Conservation (phyloP, 1,140 invertebrate species). For the Meloidogyne exigua region DNA sequence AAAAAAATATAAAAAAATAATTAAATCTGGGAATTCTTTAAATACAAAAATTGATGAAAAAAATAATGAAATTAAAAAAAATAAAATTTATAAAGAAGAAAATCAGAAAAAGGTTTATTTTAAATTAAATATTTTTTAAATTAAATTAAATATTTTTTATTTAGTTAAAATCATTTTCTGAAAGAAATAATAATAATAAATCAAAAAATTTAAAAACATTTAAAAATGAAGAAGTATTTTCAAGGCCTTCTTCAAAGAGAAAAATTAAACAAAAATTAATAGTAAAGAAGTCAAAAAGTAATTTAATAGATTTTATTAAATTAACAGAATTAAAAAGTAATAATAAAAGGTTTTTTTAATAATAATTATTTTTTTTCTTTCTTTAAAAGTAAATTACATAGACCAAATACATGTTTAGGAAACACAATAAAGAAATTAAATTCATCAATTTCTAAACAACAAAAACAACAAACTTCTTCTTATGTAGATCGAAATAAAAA, state of each 20-base stretch:
- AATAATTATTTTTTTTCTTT: not conserved
- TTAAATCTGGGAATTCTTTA: not conserved
- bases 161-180: not conserved
- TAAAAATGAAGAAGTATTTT: not conserved
- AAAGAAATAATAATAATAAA: too few relatives aligned
- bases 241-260: not conserved
- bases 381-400: not conserved
- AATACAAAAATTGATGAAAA: not conserved
- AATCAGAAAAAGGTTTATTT: not conserved
- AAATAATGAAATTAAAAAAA: not conserved
- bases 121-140: not conserved
- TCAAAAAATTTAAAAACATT: not conserved
- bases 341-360: not conserved
- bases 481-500: not conserved
- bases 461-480: not conserved
- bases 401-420: not conserved
- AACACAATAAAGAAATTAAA: not conserved
- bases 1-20: slow-evolving; percentile 8
- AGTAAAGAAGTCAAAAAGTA: not conserved
- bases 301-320: not conserved
- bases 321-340: not conserved
- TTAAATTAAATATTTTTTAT: not conserved
- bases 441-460: not conserved
- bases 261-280: not conserved
- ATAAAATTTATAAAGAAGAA: not conserved